Evolutionary conservation across 2,888 invertebrate genomes (phyloP), one percentile per base, ranked within the genome.

Genomic region (Scaptomyza cyrtandrae): DNA sequence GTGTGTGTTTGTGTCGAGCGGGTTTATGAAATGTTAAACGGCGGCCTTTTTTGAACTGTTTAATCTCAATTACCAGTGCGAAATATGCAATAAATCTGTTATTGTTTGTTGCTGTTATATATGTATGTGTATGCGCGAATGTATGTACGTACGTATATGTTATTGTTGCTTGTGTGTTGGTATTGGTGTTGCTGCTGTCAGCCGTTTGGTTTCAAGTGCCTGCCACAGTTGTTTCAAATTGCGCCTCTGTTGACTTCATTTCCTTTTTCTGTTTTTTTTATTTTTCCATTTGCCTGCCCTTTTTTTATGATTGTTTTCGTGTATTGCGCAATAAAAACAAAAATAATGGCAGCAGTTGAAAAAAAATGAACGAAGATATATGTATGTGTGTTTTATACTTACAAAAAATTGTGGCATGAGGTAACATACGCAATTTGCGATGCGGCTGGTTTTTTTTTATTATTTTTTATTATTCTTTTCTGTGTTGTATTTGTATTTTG

Each of bases 21-120:
- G 80, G 74, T 77, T 82, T 85, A 85, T 88, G 67, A 86, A 88
- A 85, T 86, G 70, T 72, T 87, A 71, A 77, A 75, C 89, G 85
- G 72, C 75, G 88, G 87, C 75, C 75, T 87, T 85, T 85, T 83
- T 87, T 78, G 74, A 87, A 86, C 79, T 89, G 82, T 87, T 89
- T 89, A 86, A 89, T 89, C 89, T 89, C 89, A 89, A 86, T 86
- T 89, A 86, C 82, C 82, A 87, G 86, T 67, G 78, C 68, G 75
- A 86, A 85, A 89, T 86, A 79, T 84, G 86, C 89, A 76, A 86
- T 87, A 89, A 89, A 86, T 89, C 85, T 86, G 85, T 88, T 84
- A 80, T 86, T 88, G 85, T 88, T 88, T 83, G 74, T 71, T 61
- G 71, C 60, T 71, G 71, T 69, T 79, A 66, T 66, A 56, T 54